Percentiles rank a stretch among this genome's conserved stretches.
These are phyloP conservation scores for Eira barbara DNA, from an alignment of 2,113 vertebrate genomes.

Conservation along the genomic window DNA sequence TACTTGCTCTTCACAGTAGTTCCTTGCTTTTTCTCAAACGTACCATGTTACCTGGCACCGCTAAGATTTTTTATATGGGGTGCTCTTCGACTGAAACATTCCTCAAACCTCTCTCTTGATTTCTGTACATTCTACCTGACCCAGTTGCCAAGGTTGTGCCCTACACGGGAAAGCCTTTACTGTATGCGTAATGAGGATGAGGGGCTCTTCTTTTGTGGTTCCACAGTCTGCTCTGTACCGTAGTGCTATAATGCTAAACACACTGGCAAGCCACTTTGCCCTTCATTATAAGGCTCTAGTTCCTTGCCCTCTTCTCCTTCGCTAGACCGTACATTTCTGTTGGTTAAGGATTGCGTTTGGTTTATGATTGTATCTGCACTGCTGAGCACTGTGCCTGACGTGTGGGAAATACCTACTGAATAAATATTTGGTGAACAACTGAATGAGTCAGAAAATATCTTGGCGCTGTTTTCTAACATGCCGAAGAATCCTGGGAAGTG, in stretches of 20 bases:
- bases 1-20: neutral
- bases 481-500: slow-evolving; percentile 48
- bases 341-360: neutral
- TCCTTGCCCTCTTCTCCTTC: neutral
- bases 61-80: neutral
- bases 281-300: neutral
- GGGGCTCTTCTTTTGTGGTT: neutral
- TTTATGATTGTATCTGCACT: neutral
- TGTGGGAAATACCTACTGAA: neutral
- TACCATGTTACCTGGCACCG: neutral
- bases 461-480: neutral
- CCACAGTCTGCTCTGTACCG: neutral
- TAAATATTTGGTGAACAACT: neutral
- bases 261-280: neutral
- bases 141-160: neutral
- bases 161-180: neutral
- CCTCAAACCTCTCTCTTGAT: neutral
- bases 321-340: neutral
- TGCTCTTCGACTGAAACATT: neutral
- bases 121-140: neutral
- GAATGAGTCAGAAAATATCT: neutral
- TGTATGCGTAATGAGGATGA: neutral
- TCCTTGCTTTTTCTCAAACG: neutral
- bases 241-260: neutral
- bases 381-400: neutral